A percentile compares a stretch with the other conserved stretches of the same genome.
phyloP scores from a whole-genome alignment of 2,113 vertebrate genomes.

The Lophura nycthemera region DNA sequence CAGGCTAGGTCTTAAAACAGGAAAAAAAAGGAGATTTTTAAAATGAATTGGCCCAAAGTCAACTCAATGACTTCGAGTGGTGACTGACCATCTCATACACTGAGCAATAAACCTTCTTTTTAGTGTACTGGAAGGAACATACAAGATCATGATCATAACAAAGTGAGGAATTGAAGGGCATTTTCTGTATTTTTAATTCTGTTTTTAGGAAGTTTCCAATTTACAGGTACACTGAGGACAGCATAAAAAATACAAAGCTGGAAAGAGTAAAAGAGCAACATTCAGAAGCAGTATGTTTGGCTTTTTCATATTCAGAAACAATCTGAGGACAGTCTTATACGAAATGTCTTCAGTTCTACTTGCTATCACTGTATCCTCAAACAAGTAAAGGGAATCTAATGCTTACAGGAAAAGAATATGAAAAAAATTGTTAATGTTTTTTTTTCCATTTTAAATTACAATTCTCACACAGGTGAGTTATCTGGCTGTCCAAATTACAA shows the following conservation, averaged over 20 bases:
- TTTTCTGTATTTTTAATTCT: neutral
- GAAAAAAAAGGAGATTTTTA: neutral
- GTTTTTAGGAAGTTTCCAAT: neutral
- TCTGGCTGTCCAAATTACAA: conserved; percentile 52
- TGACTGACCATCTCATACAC: neutral
- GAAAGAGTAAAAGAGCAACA: conserved; percentile 30
- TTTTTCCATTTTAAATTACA: conserved; percentile 66
- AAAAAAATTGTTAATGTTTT: conserved; percentile 54
- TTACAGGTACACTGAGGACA: neutral
- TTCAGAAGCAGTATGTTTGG: conserved; percentile 25
- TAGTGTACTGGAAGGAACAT: neutral
- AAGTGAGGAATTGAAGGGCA: neutral
- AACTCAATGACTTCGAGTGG: neutral
- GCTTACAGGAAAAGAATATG: conserved; percentile 16
- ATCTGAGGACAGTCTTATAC: conserved; percentile 41
- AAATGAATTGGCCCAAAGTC: neutral
- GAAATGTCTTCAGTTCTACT: conserved; percentile 5
- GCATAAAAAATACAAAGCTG: neutral
- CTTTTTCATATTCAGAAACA: conserved; percentile 37
- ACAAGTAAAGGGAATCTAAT: conserved; percentile 1
- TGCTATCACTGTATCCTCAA: neutral
- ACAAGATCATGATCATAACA: neutral
- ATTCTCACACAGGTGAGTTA: neutral
- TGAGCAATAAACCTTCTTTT: neutral
- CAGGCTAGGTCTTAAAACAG: neutral